phyloP scores from a whole-genome alignment of 2,888 invertebrate species.

The Sarcophaga subvicina region DNA sequence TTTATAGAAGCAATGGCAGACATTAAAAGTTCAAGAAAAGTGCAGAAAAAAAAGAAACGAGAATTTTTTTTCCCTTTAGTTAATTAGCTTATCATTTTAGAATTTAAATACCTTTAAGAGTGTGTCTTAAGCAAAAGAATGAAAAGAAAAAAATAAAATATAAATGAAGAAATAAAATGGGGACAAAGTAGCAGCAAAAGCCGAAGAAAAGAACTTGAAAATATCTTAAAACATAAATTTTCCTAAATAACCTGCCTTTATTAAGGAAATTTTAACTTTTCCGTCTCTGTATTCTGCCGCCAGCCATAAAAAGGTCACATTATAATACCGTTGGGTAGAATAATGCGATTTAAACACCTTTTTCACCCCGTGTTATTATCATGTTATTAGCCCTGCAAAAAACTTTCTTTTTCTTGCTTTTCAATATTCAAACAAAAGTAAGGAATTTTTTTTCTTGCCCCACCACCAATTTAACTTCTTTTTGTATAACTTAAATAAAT shows the following conservation, averaged over 20 bases:
- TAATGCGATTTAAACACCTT: constrained; percentile 64
- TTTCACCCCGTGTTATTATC: neutral
- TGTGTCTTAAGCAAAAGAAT: constrained; percentile 1
- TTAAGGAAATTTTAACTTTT: constrained; percentile 26
- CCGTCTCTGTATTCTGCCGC: neutral
- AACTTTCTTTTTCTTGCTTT: neutral
- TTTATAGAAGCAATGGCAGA: neutral
- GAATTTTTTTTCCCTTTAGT: constrained; percentile 63
- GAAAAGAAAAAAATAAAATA: neutral
- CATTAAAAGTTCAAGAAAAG: constrained; percentile 1
- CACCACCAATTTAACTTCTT: too few relatives aligned
- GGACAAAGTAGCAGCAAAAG: neutral
- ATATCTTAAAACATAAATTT: constrained; percentile 60
- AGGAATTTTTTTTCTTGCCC: neutral
- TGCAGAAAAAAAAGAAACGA: neutral
- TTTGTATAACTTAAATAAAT: too few relatives aligned
- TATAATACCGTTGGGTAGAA: constrained; percentile 3
- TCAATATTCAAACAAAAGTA: too few relatives aligned
- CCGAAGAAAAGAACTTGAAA: neutral
- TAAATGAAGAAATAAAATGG: constrained; percentile 12
- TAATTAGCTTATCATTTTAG: constrained; percentile 77
- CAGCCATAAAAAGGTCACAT: neutral
- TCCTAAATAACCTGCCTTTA: neutral
- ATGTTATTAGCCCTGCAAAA: neutral
- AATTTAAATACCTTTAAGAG: constrained; percentile 61